Base-by-base conservation (phyloP, 2,113 vertebrate genomes). In the Condylura cristata region DNA sequence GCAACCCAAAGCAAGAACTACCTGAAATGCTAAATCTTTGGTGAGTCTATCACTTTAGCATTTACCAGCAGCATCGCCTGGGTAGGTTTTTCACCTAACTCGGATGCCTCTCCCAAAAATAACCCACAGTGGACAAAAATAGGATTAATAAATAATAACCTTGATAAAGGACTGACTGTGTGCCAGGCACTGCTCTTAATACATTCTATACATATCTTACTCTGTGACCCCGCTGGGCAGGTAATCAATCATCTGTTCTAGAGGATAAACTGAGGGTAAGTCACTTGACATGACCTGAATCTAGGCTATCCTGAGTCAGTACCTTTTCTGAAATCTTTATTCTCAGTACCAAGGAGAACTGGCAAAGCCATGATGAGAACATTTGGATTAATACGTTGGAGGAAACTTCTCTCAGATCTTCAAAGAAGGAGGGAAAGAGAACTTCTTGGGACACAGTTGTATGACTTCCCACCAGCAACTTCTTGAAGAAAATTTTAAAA, bases 251-350 rank as follows among this genome's bases (percentile, higher is more conserved):
- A 16, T 46, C 51, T 56, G 34, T 41, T 86, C 26, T 78, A 68
- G 56, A 48, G 86, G 61, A 76, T 48, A 41, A 75, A 66, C 20
- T 24, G 41, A 88, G 7, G 53, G 28, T 44, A 39, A 5, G 24
- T 79, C 51, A 66, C 37, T 71, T 60, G 63, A 80, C 10, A 8
- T 39, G 20, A 75, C 56, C 90, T 4, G 5, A 91, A 76, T 39
- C 8, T 32, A 37, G 65, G 41, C 17, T 1, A 2, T 2, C 26
- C 56, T 41, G 20, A 60, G 61, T 88, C 82, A 71, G 61, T 24
- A 70, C n/a, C 20, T 1, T 88, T 90, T 66, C 68, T 92, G 82
- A 37, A 90, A 94, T 74, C 66, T 89, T 46, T 22, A 46, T 63
- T 79, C 16, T 96, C 71, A 70, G 30, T 61, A 34, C 56, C 39